A percentile compares a stretch with the other conserved stretches of the same genome.
Conservation (phyloP, 2,797 vertebrate species). For the Rhadinocentrus ornatus region DNA sequence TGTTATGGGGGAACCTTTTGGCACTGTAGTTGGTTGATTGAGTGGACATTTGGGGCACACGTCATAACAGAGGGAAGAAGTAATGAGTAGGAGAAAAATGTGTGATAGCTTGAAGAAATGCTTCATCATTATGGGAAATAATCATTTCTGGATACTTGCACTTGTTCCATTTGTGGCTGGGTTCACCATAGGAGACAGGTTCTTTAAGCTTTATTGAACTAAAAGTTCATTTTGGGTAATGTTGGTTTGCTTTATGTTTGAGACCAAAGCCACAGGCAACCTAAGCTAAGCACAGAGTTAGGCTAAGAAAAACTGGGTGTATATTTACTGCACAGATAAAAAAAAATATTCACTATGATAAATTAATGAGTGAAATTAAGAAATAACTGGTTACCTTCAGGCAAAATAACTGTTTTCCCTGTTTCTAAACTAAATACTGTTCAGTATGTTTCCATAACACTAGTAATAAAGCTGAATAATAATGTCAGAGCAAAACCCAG, state of each 20-base stretch:
- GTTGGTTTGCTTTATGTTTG: no score
- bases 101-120: conserved; percentile 10
- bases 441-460: no score
- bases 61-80: conserved; percentile 40
- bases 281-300: neutral
- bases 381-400: no score
- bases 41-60: conserved; percentile 58
- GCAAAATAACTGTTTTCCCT: no score
- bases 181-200: neutral
- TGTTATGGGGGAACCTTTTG: conserved; percentile 49
- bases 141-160: neutral
- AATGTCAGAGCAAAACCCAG: no score
- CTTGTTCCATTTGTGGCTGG: neutral
- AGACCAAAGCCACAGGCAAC: neutral
- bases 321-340: no score
- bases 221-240: no score
- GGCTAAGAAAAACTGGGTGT: no score
- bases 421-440: no score
- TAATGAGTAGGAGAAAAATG: conserved; percentile 21
- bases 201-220: neutral
- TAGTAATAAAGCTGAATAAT: no score
- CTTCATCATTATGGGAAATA: conserved; percentile 9
- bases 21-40: conserved; percentile 35
- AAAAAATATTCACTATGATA: no score
- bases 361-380: no score